Evolutionary conservation across 2,888 invertebrate genomes (phyloP).

Genomic region (Gastrophysa polygoni): DNA sequence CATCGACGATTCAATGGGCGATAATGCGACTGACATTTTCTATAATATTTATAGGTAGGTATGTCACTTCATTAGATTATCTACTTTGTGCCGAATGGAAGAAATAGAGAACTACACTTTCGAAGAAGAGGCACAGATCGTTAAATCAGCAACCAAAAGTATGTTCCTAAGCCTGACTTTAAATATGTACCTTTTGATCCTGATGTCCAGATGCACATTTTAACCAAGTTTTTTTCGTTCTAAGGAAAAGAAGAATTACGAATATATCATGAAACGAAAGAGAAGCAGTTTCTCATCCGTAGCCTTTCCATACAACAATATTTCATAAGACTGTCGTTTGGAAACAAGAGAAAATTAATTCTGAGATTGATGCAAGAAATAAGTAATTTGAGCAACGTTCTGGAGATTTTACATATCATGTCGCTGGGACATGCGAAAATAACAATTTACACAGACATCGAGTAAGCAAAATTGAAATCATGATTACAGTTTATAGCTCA

Average conservation of each 20-base stretch:
- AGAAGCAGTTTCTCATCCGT: slow-evolving; percentile 17
- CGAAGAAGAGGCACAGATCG: slow-evolving; percentile 21
- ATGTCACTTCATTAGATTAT: too few species aligned
- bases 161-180: too few species aligned
- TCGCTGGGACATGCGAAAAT: slow-evolving; percentile 22
- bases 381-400: slow-evolving; percentile 1
- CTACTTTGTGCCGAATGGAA: slow-evolving; percentile 15
- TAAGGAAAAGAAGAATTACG: slow-evolving; percentile 20
- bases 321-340: slow-evolving; percentile 17
- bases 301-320: slow-evolving; percentile 21
- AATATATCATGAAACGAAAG: not conserved
- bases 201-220: too few species aligned
- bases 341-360: slow-evolving; percentile 17
- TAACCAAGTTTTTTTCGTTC: too few species aligned
- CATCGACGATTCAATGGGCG: too few species aligned
- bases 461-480: slow-evolving; percentile 14
- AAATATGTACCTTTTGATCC: too few species aligned
- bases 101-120: slow-evolving; percentile 11
- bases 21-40: too few species aligned
- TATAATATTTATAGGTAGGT: too few species aligned
- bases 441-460: slow-evolving; percentile 5
- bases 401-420: slow-evolving; percentile 25
- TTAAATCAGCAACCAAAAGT: slow-evolving; percentile 20
- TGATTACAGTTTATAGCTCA: too few species aligned
- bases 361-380: slow-evolving; percentile 18